Evolutionary conservation across 2,888 invertebrate species (phyloP), one percentile per base, ranked within the genome.

Genomic region (Amphipyra berbera): DNA sequence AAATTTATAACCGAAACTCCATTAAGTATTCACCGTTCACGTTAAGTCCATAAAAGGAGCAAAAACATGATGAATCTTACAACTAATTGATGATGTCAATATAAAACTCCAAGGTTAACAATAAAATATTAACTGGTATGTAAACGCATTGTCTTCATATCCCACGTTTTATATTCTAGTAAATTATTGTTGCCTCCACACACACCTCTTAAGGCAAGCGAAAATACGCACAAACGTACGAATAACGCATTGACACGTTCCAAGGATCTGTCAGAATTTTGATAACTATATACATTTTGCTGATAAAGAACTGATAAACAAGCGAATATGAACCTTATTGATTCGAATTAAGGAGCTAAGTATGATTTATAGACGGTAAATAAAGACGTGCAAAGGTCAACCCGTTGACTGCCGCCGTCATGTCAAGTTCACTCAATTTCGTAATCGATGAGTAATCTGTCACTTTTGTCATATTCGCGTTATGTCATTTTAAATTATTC

Each of bases 211-310:
- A 30, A 42, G 33, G 38, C 9, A 63, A 65, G 44, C 47, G 30
- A 61, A 69, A 67, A 41, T 57, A 55, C 56, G 42, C 45, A 53
- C 40, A 35, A 55, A 35, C 0, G 67, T 80, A 68, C 27, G 61
- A 68, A 81, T 65, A 30, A 50, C 82, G 37, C 42, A 70, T 88
- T 88, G 71, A 85, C 89, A 90, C 87, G 76, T 89, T 55, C 68
- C 87, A 90, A 90, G 88, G 82, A 68, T 65, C 69, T 68, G 13
- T 54, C 15, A 58, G 10, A 37, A 35, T 52, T 67, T 63, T 59
- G 38, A 72, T 63, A 52, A 69, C 60, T 56, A 59, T 12, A 30
- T 44, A 58, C 58, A 48, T 15, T 52, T 41, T 44, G 14, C 40
- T 7, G 37, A 46, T 48, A 1, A 50, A 10, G 3, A 55, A 46